Evolutionary conservation across 1,140 invertebrate species (phyloP), one percentile per base, ranked within the genome.

Genomic region (Papilio polyxenes): DNA sequence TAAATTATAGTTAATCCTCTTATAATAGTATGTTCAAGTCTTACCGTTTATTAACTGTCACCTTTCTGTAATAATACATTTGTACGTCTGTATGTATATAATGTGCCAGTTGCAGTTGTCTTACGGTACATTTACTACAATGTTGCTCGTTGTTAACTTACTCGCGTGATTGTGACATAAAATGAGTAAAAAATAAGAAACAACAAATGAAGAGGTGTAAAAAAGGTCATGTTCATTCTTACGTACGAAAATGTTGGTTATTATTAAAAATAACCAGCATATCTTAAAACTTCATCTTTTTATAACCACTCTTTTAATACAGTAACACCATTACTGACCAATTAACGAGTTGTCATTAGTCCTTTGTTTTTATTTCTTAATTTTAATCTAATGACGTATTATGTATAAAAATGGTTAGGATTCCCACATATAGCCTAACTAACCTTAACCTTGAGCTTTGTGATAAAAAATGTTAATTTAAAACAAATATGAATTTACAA

Each of bases 111-210:
- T 37, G 11, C 65, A 72, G 65, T 72, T 65, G 62, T 37, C 23
- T 5, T 72, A 72, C 65, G 65, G 65, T 72, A 72, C n/a, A 37
- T 72, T 72, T 72, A 72, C 23, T 40, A 72, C 65, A 72, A 72
- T 72, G 65, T 72, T 72, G 31, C 65, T 37, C 13, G 65, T 23
- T 65, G 59, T 23, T 23, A 31, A 37, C 13, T 37, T 15, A 72
- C 65, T 37, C 11, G 23, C 37, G 10, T 37, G 62, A 65, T 65
- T 3, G 13, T 72, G 17, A 59, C n/a, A 72, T 15, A 72, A 17
- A 72, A 37, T 31, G 31, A 37, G 11, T 23, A 11, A 20, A 31
- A 65, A 65, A 31, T 23, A 11, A 65, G 10, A 65, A 65, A 31
- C 23, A 23, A 20, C 9, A 65, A 31, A 31, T 23, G 11, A 31